phyloP scores from a whole-genome alignment of 2,113 vertebrate genomes.

The Hyperoodon ampullatus region DNA sequence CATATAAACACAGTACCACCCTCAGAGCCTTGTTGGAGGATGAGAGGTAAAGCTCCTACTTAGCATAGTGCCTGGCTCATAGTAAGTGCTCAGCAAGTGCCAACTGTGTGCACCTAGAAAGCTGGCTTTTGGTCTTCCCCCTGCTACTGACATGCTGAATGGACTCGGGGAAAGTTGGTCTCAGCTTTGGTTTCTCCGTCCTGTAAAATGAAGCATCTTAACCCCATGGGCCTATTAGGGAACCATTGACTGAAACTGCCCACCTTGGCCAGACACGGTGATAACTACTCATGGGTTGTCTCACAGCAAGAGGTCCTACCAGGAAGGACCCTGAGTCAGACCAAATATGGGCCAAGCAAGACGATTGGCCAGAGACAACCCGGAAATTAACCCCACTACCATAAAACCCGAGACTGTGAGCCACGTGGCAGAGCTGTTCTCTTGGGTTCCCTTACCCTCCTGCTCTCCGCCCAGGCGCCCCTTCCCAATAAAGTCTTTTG shows the following conservation, averaged over 20 bases:
- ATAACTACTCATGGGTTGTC: background rate
- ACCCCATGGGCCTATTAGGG: background rate
- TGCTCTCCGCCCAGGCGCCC: background rate
- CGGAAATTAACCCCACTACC: background rate
- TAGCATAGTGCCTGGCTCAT: rapidly evolving
- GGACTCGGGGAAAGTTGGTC: background rate
- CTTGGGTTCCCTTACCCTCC: background rate
- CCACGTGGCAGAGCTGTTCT: background rate
- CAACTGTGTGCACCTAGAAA: background rate
- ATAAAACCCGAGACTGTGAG: background rate
- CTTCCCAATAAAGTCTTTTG: background rate
- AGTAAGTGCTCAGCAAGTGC: background rate
- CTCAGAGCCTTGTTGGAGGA: background rate
- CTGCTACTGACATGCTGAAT: background rate
- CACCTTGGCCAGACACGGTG: background rate
- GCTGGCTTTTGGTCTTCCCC: background rate
- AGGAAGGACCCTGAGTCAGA: background rate
- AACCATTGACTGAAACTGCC: background rate
- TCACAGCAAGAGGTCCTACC: background rate
- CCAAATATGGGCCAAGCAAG: background rate
- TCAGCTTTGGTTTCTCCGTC: background rate
- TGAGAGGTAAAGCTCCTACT: background rate
- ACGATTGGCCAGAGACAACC: background rate
- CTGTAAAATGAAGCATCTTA: background rate
- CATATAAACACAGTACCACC: background rate